Conservation (phyloP, 1,140 invertebrate species). For the Drosophila aff. region DNA sequence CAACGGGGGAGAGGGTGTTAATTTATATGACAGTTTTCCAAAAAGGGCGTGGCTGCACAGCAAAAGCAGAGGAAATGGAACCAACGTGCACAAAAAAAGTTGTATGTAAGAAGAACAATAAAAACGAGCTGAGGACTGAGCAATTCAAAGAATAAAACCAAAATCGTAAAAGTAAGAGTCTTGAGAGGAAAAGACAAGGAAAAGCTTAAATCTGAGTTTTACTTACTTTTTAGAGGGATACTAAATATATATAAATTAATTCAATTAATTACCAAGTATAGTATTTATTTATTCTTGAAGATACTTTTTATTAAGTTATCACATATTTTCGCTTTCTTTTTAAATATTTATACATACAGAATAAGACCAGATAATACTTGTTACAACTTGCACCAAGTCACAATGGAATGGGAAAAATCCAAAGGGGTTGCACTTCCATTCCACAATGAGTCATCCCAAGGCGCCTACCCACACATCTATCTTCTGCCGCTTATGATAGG, state of each 20-base stretch:
- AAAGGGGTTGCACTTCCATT: slow-evolving; percentile 14
- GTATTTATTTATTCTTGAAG: not conserved
- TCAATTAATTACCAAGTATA: not conserved
- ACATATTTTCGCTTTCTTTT: not conserved
- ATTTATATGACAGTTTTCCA: slow-evolving; percentile 71
- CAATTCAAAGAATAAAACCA: slow-evolving; percentile 7
- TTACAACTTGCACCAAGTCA: not conserved
- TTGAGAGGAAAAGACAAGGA: not conserved
- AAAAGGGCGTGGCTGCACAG: slow-evolving; percentile 66
- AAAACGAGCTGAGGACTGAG: not conserved
- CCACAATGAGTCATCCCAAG: slow-evolving; percentile 9
- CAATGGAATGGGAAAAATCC: not conserved
- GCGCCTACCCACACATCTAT: not conserved
- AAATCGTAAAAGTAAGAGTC: slow-evolving; percentile 6
- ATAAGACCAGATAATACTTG: not conserved
- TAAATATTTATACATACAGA: not conserved
- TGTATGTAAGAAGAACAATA: not conserved
- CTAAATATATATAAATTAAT: not conserved
- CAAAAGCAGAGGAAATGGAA: not conserved
- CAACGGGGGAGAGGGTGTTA: slow-evolving; percentile 35
- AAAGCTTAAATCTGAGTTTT: not conserved
- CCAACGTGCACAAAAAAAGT: not conserved
- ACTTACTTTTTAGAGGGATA: not conserved
- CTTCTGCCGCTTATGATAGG: not conserved
- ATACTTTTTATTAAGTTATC: not conserved